Evolutionary conservation across 2,888 invertebrate genomes (phyloP).

Genomic region (Deilephila porcellus): DNA sequence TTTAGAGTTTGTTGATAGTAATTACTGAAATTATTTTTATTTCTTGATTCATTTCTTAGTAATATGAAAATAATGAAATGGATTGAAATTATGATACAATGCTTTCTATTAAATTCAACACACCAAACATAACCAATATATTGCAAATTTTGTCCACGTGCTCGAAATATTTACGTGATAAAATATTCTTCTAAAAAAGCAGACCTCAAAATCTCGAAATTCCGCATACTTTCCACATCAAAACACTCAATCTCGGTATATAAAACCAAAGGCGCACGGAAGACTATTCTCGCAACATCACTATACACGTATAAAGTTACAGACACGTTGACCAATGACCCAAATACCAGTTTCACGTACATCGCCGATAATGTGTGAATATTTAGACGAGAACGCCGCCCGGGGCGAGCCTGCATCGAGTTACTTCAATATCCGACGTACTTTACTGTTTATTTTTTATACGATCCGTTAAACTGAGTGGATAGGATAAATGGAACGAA

Average conservation of each 20-base stretch:
- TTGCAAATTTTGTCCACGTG: too few relatives aligned
- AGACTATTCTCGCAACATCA: too few relatives aligned
- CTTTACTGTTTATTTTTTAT: neutral
- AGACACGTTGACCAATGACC: slow-evolving; percentile 5
- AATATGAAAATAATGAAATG: too few relatives aligned
- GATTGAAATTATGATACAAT: too few relatives aligned
- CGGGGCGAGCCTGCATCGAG: slow-evolving; percentile 42
- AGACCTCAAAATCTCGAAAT: too few relatives aligned
- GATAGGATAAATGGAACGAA: neutral
- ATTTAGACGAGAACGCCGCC: slow-evolving; percentile 40
- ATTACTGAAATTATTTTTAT: neutral
- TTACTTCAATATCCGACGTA: slow-evolving; percentile 37
- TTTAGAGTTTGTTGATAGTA: neutral
- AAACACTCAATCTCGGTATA: too few relatives aligned
- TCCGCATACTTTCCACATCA: too few relatives aligned
- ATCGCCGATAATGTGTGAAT: slow-evolving; percentile 38
- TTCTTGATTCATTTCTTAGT: neutral
- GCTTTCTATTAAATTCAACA: too few relatives aligned
- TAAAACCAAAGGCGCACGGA: too few relatives aligned
- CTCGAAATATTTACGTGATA: too few relatives aligned
- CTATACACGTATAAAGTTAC: neutral
- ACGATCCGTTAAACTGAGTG: neutral
- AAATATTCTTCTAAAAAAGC: too few relatives aligned
- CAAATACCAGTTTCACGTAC: slow-evolving; percentile 29
- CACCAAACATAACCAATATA: too few relatives aligned